phyloP scores from a whole-genome alignment of 2,888 invertebrate species.

The Eueremaeus valkanovi region DNA sequence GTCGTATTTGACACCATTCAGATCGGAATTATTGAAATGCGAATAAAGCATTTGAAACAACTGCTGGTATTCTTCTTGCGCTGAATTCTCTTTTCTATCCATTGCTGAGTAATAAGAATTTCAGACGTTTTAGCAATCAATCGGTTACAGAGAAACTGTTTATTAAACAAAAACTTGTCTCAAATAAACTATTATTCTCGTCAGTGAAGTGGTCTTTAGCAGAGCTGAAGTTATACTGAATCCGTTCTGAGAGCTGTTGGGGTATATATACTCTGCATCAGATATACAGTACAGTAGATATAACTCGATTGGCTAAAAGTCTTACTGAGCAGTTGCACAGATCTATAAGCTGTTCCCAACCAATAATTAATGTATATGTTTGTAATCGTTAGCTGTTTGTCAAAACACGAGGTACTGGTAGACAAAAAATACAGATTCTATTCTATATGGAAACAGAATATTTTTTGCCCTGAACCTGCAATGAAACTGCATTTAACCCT shows the following conservation, averaged over 20 bases:
- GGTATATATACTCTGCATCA: neutral
- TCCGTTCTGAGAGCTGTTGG: neutral
- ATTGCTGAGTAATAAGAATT: neutral
- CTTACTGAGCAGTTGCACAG: constrained; percentile 16
- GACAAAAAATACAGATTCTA: neutral
- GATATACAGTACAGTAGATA: neutral
- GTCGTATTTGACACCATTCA: neutral
- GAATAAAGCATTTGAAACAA: constrained; percentile 21
- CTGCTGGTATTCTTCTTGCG: neutral
- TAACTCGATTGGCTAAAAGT: neutral
- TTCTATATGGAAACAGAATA: no score
- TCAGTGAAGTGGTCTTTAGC: neutral
- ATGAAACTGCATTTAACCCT: no score
- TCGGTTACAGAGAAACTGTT: neutral
- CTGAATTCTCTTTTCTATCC: neutral
- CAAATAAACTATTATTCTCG: neutral
- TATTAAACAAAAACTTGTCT: neutral
- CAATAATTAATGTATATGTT: neutral
- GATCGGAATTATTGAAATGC: neutral
- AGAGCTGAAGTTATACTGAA: neutral
- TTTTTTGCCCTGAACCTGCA: no score
- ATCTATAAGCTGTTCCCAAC: neutral
- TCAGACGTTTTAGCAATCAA: neutral
- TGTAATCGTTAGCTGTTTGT: neutral
- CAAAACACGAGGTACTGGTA: neutral